Base-by-base conservation (phyloP, 2,888 invertebrate species). In the Deroplatys truncata region DNA sequence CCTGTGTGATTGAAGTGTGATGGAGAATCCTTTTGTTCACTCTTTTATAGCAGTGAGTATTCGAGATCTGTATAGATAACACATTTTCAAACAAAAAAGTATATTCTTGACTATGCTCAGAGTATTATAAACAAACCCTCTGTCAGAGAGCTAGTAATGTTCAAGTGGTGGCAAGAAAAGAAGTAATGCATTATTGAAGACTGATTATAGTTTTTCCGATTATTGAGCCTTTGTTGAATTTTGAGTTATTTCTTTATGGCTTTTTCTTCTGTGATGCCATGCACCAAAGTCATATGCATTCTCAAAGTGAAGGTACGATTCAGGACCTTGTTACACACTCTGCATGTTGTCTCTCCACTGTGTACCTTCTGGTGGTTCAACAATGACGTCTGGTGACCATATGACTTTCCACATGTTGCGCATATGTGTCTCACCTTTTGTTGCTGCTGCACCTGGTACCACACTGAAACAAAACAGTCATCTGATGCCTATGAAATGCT, bases 301-400 rank as follows among this genome's bases (percentile, higher is more conserved):
- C 88, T 86, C n/a, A 90, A 31, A 49, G 86, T 82, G 82, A 90
- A 83, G 49, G 82, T 89, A 31, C 90, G 87, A 43, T 89, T 90
- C 25, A 95, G 95, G 90, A 95, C 94, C 91, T 95, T 94, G 91
- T 94, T 94, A 91, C 96, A 96, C 88, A 95, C 95, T 16, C 95
- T 95, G 91, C 96, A 96, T 91, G 95, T 95, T 29, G 96, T 96
- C 92, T 95, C 95, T 56, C 96, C 96, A 88, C 95, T 95, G 91
- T 96, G 96, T 86, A 95, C 95, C 92, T 95, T 95, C 93, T 95
- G 95, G 92, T 96, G 95, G 86, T 95, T 93, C 88, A 95, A 95
- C 92, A 96, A 84, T 89, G 95, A 95, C 91, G 95, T 95, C 20
- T 95, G 95, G 93, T 95, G 95, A 92, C 95, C 86, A 92, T 95